Base-by-base conservation (phyloP, 2,888 invertebrate genomes). In the Gibbula magus region DNA sequence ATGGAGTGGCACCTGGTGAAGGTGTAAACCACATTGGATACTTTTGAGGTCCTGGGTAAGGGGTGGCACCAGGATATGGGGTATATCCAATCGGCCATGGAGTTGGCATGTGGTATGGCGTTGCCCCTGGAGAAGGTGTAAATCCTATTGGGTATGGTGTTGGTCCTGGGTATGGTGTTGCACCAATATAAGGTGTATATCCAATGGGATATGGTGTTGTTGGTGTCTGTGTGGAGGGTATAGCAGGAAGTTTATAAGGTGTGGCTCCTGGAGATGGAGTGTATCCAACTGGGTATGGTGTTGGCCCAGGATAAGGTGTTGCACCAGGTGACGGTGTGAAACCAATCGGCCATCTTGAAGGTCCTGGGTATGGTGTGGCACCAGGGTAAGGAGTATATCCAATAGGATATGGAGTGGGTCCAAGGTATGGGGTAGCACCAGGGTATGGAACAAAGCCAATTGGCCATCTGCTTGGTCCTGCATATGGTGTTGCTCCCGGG, bases 391-490 rank as follows among this genome's bases (percentile, higher is more conserved):
- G 74, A n/a, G 45, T 45, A 25, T 74, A 74, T 22, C 74, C 74
- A 8, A 74, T 74, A 2, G 74, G 74, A 18, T 51, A 74, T 45
- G 74, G 74, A 13, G 74, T 74, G 13, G 74, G 74, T 10, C 51
- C 61, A 13, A 66, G 77, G 7, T 74, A 73, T 22, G 74, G 74
- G n/a, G 74, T 74, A 16, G 74, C 74, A 25, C 74, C 74, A 20
- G 74, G 74, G 7, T 51, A 74, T 51, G 74, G 74, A 0, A 25
- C 25, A 29, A 51, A 77, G 13, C 66, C 77, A 16, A 77, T 45
- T 7, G 53, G 66, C 70, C 32, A 76, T 35, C 81, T 75, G 18
- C 83, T 74, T 35, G 87, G 86, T 54, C 79, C 79, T 39, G 83
- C 82, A 20, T 79, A 70, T 13, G 74, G 74, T 51, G 74, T 74